These are phyloP conservation scores for Antechinus stuartii DNA, from an alignment of 2,113 vertebrate genomes.

Conservation along the genomic window DNA sequence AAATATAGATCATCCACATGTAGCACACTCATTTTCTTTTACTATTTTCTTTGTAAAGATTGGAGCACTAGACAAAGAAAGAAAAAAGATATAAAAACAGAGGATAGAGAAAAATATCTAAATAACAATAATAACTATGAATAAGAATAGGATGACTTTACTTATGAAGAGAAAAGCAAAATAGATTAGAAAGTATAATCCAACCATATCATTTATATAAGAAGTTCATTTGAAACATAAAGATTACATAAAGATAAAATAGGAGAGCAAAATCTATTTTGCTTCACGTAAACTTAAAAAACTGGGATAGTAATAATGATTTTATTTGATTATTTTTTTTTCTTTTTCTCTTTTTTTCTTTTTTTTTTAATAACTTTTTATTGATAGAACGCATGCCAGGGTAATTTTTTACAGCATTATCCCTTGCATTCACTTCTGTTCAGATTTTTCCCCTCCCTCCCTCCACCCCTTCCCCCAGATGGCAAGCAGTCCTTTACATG, in stretches of 20 bases:
- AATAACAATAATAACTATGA: background rate
- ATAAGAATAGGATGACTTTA: background rate
- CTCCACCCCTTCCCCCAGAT: too few relatives aligned
- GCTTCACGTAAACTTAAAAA: background rate
- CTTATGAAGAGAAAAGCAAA: background rate
- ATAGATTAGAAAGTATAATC: background rate
- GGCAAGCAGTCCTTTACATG: too few relatives aligned
- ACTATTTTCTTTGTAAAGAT: background rate
- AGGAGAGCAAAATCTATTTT: background rate
- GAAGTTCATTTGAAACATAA: background rate
- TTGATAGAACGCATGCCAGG: too few relatives aligned
- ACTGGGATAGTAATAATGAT: background rate
- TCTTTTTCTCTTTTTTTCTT: too few relatives aligned
- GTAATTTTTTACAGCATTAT: too few relatives aligned
- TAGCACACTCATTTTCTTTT: background rate
- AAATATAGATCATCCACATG: background rate
- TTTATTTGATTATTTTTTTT: too few relatives aligned
- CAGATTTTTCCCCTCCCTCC: too few relatives aligned
- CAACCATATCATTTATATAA: background rate
- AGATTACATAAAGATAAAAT: background rate
- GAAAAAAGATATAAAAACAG: background rate
- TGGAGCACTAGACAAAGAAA: background rate
- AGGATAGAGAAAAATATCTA: background rate
- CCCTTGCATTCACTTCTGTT: too few relatives aligned
- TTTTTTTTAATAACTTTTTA: too few relatives aligned